Conservation (phyloP, 2,113 vertebrate species). For the human region DNA sequence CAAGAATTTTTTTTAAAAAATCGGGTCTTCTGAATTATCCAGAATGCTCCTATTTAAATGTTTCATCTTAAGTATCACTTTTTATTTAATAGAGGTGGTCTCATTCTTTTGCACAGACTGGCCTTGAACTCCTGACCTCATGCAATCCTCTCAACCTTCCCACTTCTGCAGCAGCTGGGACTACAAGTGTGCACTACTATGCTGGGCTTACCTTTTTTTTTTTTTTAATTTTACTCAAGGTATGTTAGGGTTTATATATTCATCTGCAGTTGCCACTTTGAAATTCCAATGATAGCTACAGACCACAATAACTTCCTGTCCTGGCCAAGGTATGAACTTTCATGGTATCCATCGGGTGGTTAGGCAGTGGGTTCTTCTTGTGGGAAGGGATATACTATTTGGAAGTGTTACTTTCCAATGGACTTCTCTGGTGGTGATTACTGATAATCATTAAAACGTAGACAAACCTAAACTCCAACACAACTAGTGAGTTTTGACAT, state of each 20-base stretch:
- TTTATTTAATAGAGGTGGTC: not conserved
- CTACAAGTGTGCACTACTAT: not conserved
- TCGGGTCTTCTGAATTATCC: not conserved
- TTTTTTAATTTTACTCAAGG: not conserved
- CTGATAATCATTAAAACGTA: too few species aligned
- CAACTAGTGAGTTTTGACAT: not conserved
- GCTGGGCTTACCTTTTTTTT: not conserved
- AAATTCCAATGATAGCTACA: not conserved
- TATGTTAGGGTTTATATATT: not conserved
- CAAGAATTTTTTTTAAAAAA: not conserved
- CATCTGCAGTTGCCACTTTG: not conserved
- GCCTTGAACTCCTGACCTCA: not conserved
- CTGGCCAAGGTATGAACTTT: not conserved
- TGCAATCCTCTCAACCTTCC: not conserved
- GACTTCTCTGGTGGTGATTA: not conserved
- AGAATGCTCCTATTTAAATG: not conserved
- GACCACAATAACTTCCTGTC: not conserved
- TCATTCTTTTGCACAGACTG: not conserved
- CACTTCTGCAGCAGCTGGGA: not conserved
- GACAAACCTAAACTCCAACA: too few species aligned
- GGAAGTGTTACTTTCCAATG: too few species aligned
- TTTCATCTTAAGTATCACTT: not conserved
- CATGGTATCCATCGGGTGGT: not conserved
- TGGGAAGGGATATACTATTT: not conserved
- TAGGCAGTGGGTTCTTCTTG: not conserved